These are phyloP conservation scores for Hemitrygon akajei DNA, from an alignment of 2,797 vertebrate genomes.

Conservation along the genomic window DNA sequence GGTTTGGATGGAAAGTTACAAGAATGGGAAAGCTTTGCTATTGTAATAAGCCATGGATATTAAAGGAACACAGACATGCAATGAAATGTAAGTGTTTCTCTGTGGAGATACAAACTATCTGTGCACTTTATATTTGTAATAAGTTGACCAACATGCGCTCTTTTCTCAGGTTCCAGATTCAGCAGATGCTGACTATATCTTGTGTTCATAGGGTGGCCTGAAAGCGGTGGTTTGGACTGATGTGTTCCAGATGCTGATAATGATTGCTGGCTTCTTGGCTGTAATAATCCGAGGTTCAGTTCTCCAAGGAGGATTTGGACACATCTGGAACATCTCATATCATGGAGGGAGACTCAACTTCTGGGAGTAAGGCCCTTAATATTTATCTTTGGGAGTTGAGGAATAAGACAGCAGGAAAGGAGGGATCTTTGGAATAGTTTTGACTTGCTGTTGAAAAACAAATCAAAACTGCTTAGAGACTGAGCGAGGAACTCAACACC, in stretches of 20 bases:
- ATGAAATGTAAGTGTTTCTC: background rate
- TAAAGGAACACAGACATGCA: background rate
- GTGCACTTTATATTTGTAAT: background rate
- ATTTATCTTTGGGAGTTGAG: background rate
- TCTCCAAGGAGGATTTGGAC: conserved; percentile 65
- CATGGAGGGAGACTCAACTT: conserved; percentile 79
- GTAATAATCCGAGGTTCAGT: conserved; percentile 72
- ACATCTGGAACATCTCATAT: conserved; percentile 70
- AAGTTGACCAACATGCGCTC: background rate
- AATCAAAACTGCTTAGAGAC: no score
- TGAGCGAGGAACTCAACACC: no score
- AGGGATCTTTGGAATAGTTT: background rate
- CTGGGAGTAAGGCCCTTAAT: conserved; percentile 72
- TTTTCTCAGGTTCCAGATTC: background rate
- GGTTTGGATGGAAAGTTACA: background rate
- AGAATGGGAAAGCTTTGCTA: background rate
- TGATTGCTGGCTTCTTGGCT: conserved; percentile 79
- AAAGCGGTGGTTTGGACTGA: conserved; percentile 97
- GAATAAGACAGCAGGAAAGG: background rate
- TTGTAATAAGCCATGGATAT: background rate
- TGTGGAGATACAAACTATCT: background rate
- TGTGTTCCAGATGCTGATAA: conserved; percentile 85
- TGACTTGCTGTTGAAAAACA: no score
- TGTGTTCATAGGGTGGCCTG: conserved; percentile 75
- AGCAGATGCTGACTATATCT: background rate